Conservation (phyloP, 1,140 invertebrate species). For the Ganaspis sp. region DNA sequence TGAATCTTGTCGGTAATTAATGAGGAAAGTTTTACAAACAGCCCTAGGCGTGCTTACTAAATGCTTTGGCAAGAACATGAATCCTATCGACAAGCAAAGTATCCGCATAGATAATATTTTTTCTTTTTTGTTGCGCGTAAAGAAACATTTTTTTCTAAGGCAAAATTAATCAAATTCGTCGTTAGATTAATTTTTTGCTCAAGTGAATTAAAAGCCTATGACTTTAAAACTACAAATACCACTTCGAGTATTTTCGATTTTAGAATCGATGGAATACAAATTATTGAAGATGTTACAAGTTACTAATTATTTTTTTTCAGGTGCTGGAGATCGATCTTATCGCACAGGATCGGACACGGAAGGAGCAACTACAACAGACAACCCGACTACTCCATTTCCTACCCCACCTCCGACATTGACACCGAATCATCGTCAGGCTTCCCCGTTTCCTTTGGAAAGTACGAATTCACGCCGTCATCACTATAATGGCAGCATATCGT, state of each 20-base stretch:
- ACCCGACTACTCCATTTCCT: constrained; percentile 74
- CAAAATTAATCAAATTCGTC: too few relatives aligned
- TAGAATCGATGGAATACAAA: too few relatives aligned
- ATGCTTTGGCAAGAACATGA: constrained; percentile 58
- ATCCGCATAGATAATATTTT: constrained; percentile 58
- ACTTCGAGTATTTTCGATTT: too few relatives aligned
- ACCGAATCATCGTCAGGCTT: constrained; percentile 80
- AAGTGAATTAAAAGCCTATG: too few relatives aligned
- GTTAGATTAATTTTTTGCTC: too few relatives aligned
- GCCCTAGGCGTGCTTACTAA: constrained; percentile 62
- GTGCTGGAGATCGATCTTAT: constrained; percentile 77
- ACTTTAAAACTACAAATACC: too few relatives aligned
- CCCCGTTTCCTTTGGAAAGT: constrained; percentile 82
- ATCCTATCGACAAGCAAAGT: constrained; percentile 56
- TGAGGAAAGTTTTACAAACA: constrained; percentile 72
- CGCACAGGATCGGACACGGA: constrained; percentile 79
- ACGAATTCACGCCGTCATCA: constrained; percentile 79
- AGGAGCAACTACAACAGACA: constrained; percentile 75
- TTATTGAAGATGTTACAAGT: not conserved
- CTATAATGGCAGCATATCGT: constrained; percentile 71
- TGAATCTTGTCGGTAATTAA: constrained; percentile 71
- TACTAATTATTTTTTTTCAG: constrained; percentile 60
- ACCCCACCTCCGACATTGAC: constrained; percentile 73
- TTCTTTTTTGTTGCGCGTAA: constrained; percentile 24
- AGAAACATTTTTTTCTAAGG: not conserved